Evolutionary conservation across 2,888 invertebrate genomes (phyloP).

Genomic region (Patella caerulea): DNA sequence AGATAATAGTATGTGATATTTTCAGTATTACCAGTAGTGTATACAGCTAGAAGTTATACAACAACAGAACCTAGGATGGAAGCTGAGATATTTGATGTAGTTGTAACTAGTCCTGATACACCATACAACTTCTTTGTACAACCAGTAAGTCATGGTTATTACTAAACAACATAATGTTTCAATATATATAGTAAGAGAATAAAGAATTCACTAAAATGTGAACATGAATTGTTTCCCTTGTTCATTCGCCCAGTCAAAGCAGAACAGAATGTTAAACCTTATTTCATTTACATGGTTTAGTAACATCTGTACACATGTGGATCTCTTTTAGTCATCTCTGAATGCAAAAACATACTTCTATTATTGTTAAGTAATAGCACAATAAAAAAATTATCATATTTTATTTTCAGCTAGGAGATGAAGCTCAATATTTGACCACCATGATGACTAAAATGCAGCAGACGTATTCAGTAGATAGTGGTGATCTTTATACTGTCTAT

Average conservation of each 20-base stretch:
- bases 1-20: background rate
- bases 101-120: slow-evolving; percentile 77
- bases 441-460: slow-evolving; percentile 74
- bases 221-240: no score
- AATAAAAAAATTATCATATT: no score
- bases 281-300: no score
- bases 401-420: slow-evolving; percentile 53
- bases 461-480: slow-evolving; percentile 53
- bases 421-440: slow-evolving; percentile 70
- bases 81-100: slow-evolving; percentile 73
- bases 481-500: slow-evolving; percentile 65
- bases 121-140: slow-evolving; percentile 80
- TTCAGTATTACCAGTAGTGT: background rate
- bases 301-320: no score
- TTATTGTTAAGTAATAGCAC: no score
- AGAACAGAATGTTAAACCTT: no score
- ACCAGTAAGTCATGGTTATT: slow-evolving; percentile 72
- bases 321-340: no score
- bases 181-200: background rate
- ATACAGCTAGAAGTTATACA: slow-evolving; percentile 40
- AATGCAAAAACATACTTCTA: no score
- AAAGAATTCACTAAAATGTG: no score
- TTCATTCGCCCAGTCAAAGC: no score
- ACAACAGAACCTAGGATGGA: slow-evolving; percentile 43
- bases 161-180: background rate